Evolutionary conservation across 2,888 invertebrate genomes (phyloP).

Genomic region (Drosophila mayaguana): DNA sequence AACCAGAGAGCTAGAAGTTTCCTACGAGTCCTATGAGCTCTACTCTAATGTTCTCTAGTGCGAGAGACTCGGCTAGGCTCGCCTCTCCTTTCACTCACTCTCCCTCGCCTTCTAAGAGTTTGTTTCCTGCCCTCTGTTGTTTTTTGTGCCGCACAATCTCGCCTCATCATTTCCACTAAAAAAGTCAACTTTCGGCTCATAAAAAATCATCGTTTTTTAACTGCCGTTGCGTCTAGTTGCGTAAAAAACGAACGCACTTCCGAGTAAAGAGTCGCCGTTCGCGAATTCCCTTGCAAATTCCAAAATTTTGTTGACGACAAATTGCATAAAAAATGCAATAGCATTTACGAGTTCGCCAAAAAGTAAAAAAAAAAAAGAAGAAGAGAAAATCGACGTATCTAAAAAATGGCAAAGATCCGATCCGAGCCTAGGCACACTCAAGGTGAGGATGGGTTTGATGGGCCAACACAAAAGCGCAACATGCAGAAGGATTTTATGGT

Average conservation of each 20-base stretch:
- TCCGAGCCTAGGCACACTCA: slow-evolving; percentile 31
- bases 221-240: slow-evolving; percentile 63
- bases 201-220: slow-evolving; percentile 41
- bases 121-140: slow-evolving; percentile 4
- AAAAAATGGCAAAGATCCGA: slow-evolving; percentile 15
- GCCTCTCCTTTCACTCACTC: neutral
- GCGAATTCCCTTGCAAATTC: slow-evolving; percentile 15
- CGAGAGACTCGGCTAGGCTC: neutral
- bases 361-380: slow-evolving; percentile 24
- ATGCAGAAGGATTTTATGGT: slow-evolving; percentile 84
- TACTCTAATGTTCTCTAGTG: neutral
- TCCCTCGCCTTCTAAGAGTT: neutral
- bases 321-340: slow-evolving; percentile 78
- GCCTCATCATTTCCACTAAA: slow-evolving; percentile 57
- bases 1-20: slow-evolving; percentile 2
- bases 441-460: slow-evolving; percentile 65
- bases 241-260: slow-evolving; percentile 74
- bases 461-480: slow-evolving; percentile 62
- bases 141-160: slow-evolving; percentile 25
- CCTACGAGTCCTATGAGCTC: neutral
- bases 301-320: slow-evolving; percentile 51
- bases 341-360: slow-evolving; percentile 67
- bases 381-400: neutral
- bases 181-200: slow-evolving; percentile 67
- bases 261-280: slow-evolving; percentile 27